These are phyloP conservation scores for Philhelius pedissequus DNA, from an alignment of 2,888 invertebrate species.

Conservation along the genomic window DNA sequence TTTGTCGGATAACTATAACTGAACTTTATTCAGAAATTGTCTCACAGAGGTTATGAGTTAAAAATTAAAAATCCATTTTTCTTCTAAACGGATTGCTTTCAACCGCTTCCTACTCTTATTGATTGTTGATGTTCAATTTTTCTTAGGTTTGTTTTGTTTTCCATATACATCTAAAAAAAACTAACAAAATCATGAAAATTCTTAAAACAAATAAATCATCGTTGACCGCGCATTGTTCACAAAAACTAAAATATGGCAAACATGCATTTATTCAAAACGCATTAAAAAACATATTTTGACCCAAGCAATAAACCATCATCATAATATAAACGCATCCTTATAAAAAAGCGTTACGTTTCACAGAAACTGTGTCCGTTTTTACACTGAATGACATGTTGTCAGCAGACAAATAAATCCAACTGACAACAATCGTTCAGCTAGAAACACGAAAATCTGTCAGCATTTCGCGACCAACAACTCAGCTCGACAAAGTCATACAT, in stretches of 20 bases:
- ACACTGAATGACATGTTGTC: slow-evolving; percentile 59
- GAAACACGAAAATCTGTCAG: slow-evolving; percentile 40
- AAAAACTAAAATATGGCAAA: not conserved
- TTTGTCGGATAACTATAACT: no score
- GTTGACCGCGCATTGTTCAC: not conserved
- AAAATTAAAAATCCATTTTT: no score
- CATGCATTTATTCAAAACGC: slow-evolving; percentile 51
- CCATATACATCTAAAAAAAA: not conserved
- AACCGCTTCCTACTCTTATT: no score
- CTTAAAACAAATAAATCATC: not conserved
- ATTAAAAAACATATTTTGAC: slow-evolving; percentile 28
- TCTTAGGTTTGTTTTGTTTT: no score
- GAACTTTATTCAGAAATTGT: no score
- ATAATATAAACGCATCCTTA: slow-evolving; percentile 14
- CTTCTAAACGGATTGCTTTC: no score
- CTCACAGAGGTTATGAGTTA: no score
- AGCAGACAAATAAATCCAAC: slow-evolving; percentile 59
- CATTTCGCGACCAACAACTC: slow-evolving; percentile 8
- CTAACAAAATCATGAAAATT: not conserved
- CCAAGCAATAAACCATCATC: slow-evolving; percentile 46
- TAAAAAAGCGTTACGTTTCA: slow-evolving; percentile 68
- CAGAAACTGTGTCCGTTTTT: slow-evolving; percentile 65
- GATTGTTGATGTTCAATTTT: no score
- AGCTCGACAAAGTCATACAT: no score
- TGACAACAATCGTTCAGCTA: slow-evolving; percentile 64